phyloP scores from a whole-genome alignment of 1,140 invertebrate genomes.

The Lithobius niger region DNA sequence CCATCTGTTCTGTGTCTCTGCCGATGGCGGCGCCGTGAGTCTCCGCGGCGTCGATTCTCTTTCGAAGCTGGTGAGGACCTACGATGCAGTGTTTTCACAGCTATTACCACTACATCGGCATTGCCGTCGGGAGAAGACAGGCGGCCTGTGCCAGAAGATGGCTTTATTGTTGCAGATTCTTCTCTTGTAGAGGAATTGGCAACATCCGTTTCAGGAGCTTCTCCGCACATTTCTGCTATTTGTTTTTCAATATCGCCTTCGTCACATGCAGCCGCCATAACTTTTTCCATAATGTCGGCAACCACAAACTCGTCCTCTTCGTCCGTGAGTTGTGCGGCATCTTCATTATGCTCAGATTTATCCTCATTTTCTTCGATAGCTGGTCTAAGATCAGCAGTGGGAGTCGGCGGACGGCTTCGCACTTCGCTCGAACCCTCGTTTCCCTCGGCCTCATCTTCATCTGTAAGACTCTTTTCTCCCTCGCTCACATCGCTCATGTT shows the following conservation, averaged over 20 bases:
- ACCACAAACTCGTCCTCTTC: not conserved
- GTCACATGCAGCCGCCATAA: not conserved
- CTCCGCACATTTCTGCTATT: constrained; percentile 1
- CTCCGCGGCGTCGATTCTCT: too few relatives aligned
- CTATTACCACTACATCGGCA: too few relatives aligned
- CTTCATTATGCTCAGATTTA: not conserved
- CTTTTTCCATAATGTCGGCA: not conserved
- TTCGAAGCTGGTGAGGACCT: too few relatives aligned
- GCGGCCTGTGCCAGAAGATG: too few relatives aligned
- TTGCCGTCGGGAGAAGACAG: too few relatives aligned
- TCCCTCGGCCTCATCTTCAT: not conserved
- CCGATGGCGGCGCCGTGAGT: too few relatives aligned
- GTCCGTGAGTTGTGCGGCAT: not conserved
- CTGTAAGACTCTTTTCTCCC: not conserved
- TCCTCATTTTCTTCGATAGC: not conserved
- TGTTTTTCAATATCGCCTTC: too few relatives aligned
- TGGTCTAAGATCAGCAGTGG: too few relatives aligned
- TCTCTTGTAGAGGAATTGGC: constrained; percentile 26
- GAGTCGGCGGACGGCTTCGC: too few relatives aligned
- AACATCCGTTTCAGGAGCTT: constrained; percentile 50
- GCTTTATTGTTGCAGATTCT: constrained; percentile 19
- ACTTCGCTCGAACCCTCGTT: too few relatives aligned
- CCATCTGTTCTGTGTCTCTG: constrained; percentile 3
- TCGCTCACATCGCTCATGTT: not conserved
- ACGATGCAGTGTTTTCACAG: too few relatives aligned